These are phyloP conservation scores for Kryptolebias marmoratus DNA, from an alignment of 2,113 vertebrate species.

Conservation along the genomic window DNA sequence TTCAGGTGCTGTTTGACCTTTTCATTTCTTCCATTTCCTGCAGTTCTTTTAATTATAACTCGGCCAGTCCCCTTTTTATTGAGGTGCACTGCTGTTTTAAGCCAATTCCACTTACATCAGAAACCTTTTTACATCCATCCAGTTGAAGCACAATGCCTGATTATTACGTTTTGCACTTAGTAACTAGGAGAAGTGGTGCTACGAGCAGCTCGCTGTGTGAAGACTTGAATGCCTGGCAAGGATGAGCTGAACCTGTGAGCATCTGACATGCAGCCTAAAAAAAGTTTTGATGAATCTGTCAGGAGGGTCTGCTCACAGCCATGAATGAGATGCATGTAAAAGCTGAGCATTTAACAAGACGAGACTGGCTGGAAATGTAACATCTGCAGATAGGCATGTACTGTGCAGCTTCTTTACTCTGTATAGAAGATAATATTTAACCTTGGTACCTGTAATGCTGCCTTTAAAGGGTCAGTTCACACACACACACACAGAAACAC, in stretches of 20 bases:
- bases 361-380: constrained; percentile 23
- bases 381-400: constrained; percentile 41
- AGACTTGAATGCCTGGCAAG: constrained; percentile 21
- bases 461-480: constrained; percentile 43
- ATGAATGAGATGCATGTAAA: constrained; percentile 49
- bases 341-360: constrained; percentile 26
- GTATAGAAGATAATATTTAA: constrained; percentile 36
- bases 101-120: constrained; percentile 43
- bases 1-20: background rate
- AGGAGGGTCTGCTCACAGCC: constrained; percentile 13
- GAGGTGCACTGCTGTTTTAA: constrained; percentile 1
- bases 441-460: constrained; percentile 18
- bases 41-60: background rate
- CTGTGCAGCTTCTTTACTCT: constrained; percentile 31
- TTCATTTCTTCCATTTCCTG: background rate
- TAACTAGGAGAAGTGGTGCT: background rate
- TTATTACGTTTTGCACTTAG: constrained; percentile 17
- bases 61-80: background rate
- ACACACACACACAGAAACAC: background rate
- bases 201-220: constrained; percentile 3
- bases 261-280: constrained; percentile 21
- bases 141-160: constrained; percentile 44
- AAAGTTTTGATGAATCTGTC: background rate
- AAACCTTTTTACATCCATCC: constrained; percentile 42
- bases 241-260: constrained; percentile 26